Base-by-base conservation (phyloP, 2,797 vertebrate species). In the Coccyzus lansbergi region DNA sequence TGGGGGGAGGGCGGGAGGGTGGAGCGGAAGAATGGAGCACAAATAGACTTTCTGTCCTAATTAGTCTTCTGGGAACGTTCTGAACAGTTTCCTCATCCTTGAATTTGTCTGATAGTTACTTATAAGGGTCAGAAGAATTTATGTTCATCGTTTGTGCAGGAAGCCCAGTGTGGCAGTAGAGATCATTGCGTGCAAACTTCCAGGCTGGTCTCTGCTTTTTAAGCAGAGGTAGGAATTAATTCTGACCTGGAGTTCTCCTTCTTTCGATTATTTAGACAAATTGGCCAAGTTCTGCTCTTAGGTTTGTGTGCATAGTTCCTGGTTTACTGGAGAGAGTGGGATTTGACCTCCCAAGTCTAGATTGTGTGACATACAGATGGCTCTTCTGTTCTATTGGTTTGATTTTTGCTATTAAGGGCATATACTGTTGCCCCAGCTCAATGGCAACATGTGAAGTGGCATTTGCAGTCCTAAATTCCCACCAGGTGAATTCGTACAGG, bases 31-130 rank as follows among this genome's bases (percentile, higher is more conserved):
- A 92, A 92, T 83, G 95, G 93, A 96, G 93, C 94, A 88, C 81
- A 94, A 96, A 94, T 60, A 97, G 96, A 91, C 88, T 95, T 94
- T 92, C 67, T 56, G 92, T 96, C 96, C 97, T 97, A 74, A 78
- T 82, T 95, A 91, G 92, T 88, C 93, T 97, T 94, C 85, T 95
- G 95, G 94, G 68, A 96, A 94, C 9, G 84, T 97, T 96, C 95
- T 94, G 96, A 96, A 90, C 94, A 79, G 93, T 95, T 96, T 97
- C 97, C 97, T 97, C 97, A 94, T 96, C 97, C 97, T 89, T 79
- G 94, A 90, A 93, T 83, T 92, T 94, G 86, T 94, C 85, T 80
- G 26, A 81, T 46, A 72, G 68, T 90, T 96, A 64, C 97, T 92
- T 86, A 88, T 72, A 96, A 91, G 78, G 92, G 71, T 97, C 96